These are phyloP conservation scores for Noctua janthe DNA, from an alignment of 2,888 invertebrate genomes.

Conservation along the genomic window DNA sequence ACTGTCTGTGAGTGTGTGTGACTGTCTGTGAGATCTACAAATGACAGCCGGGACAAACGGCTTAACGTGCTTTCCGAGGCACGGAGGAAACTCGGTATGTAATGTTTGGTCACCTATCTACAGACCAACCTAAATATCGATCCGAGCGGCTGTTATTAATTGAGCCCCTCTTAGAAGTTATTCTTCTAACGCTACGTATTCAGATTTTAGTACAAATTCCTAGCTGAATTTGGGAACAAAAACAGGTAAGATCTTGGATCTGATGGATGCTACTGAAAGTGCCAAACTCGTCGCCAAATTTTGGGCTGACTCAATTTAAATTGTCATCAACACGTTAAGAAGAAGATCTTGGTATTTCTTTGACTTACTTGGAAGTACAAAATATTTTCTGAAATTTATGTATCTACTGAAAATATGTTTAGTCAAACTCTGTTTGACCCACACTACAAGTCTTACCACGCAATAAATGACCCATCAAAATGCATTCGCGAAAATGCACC, in stretches of 20 bases:
- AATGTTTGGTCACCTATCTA: too few species aligned
- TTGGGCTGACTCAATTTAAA: too few species aligned
- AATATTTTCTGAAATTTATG: not conserved
- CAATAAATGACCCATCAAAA: conserved; percentile 6
- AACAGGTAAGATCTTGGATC: not conserved
- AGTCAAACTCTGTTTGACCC: not conserved
- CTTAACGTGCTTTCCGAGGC: too few species aligned
- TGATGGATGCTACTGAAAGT: too few species aligned
- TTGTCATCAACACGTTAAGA: too few species aligned
- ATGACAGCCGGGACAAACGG: too few species aligned
- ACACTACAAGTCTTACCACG: not conserved
- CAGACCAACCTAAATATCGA: too few species aligned
- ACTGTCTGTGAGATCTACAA: too few species aligned
- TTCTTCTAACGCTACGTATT: not conserved
- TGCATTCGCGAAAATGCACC: conserved; percentile 30
- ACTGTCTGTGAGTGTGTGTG: too few species aligned
- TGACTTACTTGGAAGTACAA: not conserved
- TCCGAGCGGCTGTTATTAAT: too few species aligned
- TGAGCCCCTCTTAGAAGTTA: not conserved
- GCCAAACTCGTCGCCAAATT: too few species aligned
- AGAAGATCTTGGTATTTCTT: not conserved
- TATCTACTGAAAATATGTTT: not conserved
- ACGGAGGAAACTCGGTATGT: too few species aligned
- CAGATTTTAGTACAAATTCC: not conserved
- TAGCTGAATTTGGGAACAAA: not conserved